These are phyloP conservation scores for Opisthocomus hoazin DNA, from an alignment of 2,113 vertebrate genomes.

Conservation along the genomic window DNA sequence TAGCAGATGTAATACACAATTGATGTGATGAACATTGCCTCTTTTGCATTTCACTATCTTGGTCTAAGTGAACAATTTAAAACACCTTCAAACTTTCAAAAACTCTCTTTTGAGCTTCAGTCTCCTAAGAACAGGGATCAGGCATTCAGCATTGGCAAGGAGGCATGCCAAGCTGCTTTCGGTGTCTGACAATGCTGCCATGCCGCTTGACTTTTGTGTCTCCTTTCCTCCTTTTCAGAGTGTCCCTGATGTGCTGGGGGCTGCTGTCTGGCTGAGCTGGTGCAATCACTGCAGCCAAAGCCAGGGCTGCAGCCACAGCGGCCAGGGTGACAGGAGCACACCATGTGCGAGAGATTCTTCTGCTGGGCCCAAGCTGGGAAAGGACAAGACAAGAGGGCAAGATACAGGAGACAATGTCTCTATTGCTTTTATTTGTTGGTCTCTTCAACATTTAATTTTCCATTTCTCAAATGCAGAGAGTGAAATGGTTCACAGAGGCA, in stretches of 20 bases:
- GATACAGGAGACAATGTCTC: neutral
- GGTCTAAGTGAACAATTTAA: neutral
- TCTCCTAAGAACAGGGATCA: neutral
- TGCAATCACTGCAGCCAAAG: neutral
- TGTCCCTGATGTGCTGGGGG: neutral
- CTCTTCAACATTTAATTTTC: neutral
- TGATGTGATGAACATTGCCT: neutral
- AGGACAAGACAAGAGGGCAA: neutral
- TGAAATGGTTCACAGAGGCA: neutral
- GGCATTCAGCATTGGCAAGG: neutral
- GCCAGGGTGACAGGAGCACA: neutral
- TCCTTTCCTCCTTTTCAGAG: neutral
- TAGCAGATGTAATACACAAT: neutral
- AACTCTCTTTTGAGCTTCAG: neutral
- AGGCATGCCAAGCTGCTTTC: fast-evolving
- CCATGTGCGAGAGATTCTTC: fast-evolving
- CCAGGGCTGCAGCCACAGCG: neutral
- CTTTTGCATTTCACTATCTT: neutral
- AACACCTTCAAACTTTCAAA: neutral
- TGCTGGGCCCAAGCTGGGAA: neutral
- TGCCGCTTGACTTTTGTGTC: neutral
- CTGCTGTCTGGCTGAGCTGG: neutral
- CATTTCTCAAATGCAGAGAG: neutral
- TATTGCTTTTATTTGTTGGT: neutral
- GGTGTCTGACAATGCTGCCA: neutral